A percentile compares a stretch with the other conserved stretches of the same genome.
Evolutionary conservation across 2,888 invertebrate species (phyloP).

Genomic region (Tortrix viridana): DNA sequence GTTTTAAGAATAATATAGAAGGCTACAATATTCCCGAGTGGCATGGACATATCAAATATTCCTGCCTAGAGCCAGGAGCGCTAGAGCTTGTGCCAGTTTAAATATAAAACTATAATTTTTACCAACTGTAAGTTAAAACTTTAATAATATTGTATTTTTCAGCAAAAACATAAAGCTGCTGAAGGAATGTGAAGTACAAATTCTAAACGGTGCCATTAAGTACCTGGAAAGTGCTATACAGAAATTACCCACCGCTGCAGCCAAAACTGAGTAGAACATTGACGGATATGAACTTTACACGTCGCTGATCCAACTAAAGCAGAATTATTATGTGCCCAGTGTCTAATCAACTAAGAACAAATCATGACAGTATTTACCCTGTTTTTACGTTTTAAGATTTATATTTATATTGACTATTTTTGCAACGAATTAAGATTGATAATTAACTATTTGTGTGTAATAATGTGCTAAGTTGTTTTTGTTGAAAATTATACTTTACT

Average conservation of each 20-base stretch:
- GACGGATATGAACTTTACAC: constrained; percentile 5
- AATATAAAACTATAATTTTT: too few species aligned
- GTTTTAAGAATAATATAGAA: too few species aligned
- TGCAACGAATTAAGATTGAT: constrained; percentile 26
- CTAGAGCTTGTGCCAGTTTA: too few species aligned
- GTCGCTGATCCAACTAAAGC: neutral
- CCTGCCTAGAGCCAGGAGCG: too few species aligned
- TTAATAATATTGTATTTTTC: constrained; percentile 48
- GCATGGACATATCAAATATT: too few species aligned
- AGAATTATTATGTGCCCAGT: neutral
- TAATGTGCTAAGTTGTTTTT: constrained; percentile 26
- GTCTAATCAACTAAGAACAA: constrained; percentile 42
- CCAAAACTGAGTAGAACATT: constrained; percentile 42
- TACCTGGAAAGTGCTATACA: constrained; percentile 61
- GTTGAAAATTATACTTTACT: constrained; percentile 23
- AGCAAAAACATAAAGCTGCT: constrained; percentile 72
- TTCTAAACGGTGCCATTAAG: constrained; percentile 71
- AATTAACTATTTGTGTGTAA: constrained; percentile 26
- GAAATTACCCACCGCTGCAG: constrained; percentile 55
- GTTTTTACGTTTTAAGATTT: constrained; percentile 21
- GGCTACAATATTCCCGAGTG: too few species aligned
- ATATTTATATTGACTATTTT: constrained; percentile 11
- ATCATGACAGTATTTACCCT: constrained; percentile 44
- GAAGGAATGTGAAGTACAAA: constrained; percentile 76
- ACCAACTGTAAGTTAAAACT: too few species aligned